Base-by-base conservation (phyloP, 2,113 vertebrate genomes). In the Hassar affinis region DNA sequence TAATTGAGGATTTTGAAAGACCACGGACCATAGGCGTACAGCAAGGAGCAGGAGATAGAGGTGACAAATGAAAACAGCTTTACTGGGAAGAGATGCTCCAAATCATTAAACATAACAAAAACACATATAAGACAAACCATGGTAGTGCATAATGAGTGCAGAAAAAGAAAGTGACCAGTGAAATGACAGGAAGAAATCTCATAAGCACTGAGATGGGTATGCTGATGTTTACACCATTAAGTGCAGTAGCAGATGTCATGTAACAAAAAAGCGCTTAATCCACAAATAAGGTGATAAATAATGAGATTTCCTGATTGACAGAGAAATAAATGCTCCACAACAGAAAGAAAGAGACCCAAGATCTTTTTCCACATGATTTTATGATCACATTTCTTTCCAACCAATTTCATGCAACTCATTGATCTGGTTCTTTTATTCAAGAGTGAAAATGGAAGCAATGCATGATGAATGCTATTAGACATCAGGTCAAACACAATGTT, bases 1-100 rank as follows among this genome's bases (percentile, higher is more conserved):
- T 85, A 83, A 85, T 77, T 82, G 76, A 87, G 81, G 57, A 81
- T 80, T 59, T 69, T 76, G 77, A 85, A 85, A 71, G 78, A 62
- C 76, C 76, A 83, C 51, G 42, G 76, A 77, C 33, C 71, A 84
- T 45, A 54, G 75, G 62, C 62, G 54, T 79, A 82, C 74, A 78
- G 56, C 75, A 69, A 42, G 61, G 80, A 49, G 59, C 42, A 85
- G 77, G 54, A 80, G 69, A 77, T 59, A 2, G 69, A 56, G 78
- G 77, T 79, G 78, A 80, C 77, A 80, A 77, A 77, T 77, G 56
- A 71, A 71, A 78, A 81, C 80, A 69, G 80, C 51, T 85, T 78
- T 51, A 18, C 49, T 49, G 51, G 6, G 51, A 35, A 78, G 35
- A 69, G 52, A 57, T 54, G 52, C 74, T 51, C 47, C 47, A 75